Percentiles rank a stretch among this genome's conserved stretches.
Conservation (phyloP, 2,113 vertebrate genomes). For the Scomber colias region DNA sequence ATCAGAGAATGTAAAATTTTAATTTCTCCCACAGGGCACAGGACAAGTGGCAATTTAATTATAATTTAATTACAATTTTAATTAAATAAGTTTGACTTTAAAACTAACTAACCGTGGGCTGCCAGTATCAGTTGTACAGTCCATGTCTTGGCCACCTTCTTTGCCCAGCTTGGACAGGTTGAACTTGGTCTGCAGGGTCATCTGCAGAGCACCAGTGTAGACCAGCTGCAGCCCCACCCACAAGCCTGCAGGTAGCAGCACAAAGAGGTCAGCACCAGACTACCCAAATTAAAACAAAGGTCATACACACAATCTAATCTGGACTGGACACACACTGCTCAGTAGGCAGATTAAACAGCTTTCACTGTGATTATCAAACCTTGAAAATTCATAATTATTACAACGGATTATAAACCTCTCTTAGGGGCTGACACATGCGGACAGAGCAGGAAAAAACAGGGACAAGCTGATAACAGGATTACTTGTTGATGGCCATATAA, state of each 20-base stretch:
- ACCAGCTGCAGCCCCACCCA: constrained; percentile 91
- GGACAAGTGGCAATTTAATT: too few species aligned
- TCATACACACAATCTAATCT: constrained; percentile 38
- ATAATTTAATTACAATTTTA: too few species aligned
- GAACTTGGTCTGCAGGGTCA: constrained; percentile 93
- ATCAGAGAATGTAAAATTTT: too few species aligned
- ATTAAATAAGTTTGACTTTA: too few species aligned
- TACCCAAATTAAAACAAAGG: constrained; percentile 35
- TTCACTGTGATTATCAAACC: constrained; percentile 57
- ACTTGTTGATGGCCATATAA: constrained; percentile 37
- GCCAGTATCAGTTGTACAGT: constrained; percentile 63
- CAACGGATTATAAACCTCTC: constrained; percentile 34
- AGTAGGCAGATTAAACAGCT: constrained; percentile 66
- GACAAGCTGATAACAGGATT: constrained; percentile 50
- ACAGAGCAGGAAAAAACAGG: not conserved
- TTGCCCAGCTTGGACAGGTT: constrained; percentile 92
- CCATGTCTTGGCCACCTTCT: constrained; percentile 80
- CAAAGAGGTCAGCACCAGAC: constrained; percentile 25
- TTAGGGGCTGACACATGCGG: constrained; percentile 3
- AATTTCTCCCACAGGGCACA: too few species aligned
- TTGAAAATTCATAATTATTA: constrained; percentile 68
- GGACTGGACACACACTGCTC: constrained; percentile 27
- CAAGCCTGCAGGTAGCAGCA: constrained; percentile 82
- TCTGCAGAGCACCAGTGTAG: constrained; percentile 90
- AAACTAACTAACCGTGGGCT: constrained; percentile 76